Conservation (phyloP, 2,113 vertebrate species). For the Athene cunicularia region DNA sequence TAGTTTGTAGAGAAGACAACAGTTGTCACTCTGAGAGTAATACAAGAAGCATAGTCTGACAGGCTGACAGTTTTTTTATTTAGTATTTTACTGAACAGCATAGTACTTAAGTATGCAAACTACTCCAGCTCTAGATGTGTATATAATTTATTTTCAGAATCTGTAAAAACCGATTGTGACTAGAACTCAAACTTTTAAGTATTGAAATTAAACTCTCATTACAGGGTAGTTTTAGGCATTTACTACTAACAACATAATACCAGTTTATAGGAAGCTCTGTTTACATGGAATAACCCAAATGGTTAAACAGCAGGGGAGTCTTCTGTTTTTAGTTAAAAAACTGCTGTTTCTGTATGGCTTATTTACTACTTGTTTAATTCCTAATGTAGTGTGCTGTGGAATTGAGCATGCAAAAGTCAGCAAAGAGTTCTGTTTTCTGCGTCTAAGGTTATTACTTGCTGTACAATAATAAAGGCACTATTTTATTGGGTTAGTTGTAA, state of each 20-base stretch:
- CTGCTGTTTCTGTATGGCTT: constrained; percentile 76
- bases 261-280: constrained; percentile 61
- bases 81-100: background rate
- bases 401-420: constrained; percentile 75
- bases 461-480: constrained; percentile 81
- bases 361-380: constrained; percentile 82
- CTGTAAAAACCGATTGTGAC: constrained; percentile 8
- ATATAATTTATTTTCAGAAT: background rate
- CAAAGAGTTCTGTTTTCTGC: constrained; percentile 76
- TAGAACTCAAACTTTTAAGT: constrained; percentile 28
- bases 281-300: constrained; percentile 61
- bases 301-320: constrained; percentile 75
- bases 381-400: constrained; percentile 76
- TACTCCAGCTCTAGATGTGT: background rate
- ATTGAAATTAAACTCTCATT: constrained; percentile 70
- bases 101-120: background rate
- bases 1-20: background rate
- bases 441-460: constrained; percentile 77
- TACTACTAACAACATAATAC: constrained; percentile 50
- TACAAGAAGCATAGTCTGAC: background rate
- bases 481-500: constrained; percentile 86
- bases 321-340: constrained; percentile 79
- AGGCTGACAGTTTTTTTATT: background rate
- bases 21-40: background rate
- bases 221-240: constrained; percentile 48